phyloP scores from a whole-genome alignment of 1,140 invertebrate genomes.

The Medauroidea extradentata region DNA sequence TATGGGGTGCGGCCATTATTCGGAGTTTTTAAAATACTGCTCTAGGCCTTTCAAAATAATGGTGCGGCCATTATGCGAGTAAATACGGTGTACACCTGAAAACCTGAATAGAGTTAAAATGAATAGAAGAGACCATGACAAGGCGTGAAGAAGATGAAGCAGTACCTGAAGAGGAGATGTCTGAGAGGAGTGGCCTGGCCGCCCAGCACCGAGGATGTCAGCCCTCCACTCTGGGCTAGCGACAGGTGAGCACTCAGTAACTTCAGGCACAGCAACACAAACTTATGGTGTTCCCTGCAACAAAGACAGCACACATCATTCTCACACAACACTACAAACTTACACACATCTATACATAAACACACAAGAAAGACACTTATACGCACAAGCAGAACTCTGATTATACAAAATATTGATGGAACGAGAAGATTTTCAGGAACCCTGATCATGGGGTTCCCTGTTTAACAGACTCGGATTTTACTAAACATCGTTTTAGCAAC shows the following conservation, averaged over 20 bases:
- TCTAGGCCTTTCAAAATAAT: too few relatives aligned
- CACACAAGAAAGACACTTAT: background rate
- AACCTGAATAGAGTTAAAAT: too few relatives aligned
- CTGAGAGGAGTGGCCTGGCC: constrained; percentile 51
- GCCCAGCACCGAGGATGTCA: constrained; percentile 48
- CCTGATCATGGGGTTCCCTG: too few relatives aligned
- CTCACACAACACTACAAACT: background rate
- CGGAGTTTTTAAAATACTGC: too few relatives aligned
- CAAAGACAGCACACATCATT: constrained; percentile 10
- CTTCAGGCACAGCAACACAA: constrained; percentile 54
- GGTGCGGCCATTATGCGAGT: too few relatives aligned
- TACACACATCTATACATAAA: background rate
- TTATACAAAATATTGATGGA: background rate
- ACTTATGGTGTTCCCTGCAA: constrained; percentile 53
- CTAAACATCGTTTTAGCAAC: too few relatives aligned
- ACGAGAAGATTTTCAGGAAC: background rate
- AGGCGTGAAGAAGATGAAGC: too few relatives aligned
- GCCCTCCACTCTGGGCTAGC: constrained; percentile 49
- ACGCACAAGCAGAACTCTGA: background rate
- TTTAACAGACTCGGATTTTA: too few relatives aligned
- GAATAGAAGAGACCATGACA: too few relatives aligned
- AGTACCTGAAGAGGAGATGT: constrained; percentile 50
- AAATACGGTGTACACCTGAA: too few relatives aligned
- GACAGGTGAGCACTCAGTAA: constrained; percentile 57
- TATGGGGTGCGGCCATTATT: too few relatives aligned